Conservation (phyloP, 2,888 invertebrate species). For the Acleris sparsana region DNA sequence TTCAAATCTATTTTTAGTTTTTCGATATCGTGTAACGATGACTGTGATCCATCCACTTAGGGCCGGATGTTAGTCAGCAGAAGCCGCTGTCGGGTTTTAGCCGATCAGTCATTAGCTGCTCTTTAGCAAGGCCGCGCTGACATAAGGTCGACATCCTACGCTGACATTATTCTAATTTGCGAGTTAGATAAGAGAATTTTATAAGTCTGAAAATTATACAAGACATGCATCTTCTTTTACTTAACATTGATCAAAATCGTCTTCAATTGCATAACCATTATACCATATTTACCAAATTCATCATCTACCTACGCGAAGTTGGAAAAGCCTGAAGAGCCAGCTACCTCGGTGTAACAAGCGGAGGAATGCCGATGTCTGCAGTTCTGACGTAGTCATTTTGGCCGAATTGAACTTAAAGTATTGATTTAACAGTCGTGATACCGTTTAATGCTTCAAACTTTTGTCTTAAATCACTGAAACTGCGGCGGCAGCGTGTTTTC, state of each 20-base stretch:
- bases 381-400: constrained; percentile 31
- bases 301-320: too few species aligned
- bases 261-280: too few species aligned
- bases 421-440: constrained; percentile 30
- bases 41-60: constrained; percentile 68
- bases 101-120: constrained; percentile 33
- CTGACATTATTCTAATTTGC: not conserved
- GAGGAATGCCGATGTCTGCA: constrained; percentile 7
- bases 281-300: too few species aligned
- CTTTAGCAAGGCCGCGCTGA: constrained; percentile 17
- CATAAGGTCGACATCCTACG: constrained; percentile 12
- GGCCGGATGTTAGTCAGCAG: constrained; percentile 72
- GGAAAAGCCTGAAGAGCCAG: too few species aligned
- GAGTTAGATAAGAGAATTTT: not conserved
- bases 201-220: not conserved
- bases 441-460: not conserved
- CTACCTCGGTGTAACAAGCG: not conserved
- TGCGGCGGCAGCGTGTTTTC: too few species aligned
- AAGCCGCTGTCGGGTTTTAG: constrained; percentile 41
- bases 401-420: constrained; percentile 35
- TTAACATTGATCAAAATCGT: too few species aligned
- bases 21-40: constrained; percentile 12
- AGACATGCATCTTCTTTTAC: too few species aligned
- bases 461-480: too few species aligned
- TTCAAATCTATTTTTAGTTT: constrained; percentile 14